Conservation (phyloP, 1,140 invertebrate species). For the Heliconius hermathena region DNA sequence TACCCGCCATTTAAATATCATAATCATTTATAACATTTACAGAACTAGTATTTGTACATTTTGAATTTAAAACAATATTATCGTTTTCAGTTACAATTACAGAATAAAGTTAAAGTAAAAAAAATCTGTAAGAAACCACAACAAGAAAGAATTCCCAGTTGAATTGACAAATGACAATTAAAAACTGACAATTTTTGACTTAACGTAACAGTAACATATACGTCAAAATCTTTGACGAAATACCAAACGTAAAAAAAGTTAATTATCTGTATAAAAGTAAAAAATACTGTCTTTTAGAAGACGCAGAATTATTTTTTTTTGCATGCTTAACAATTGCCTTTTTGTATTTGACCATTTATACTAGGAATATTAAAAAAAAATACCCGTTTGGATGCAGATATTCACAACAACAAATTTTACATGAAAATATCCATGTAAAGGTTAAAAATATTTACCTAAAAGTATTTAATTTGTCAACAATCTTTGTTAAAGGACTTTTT, state of each 20-base stretch:
- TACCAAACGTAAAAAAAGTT: too few relatives aligned
- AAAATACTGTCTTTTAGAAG: too few relatives aligned
- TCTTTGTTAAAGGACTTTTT: conserved; percentile 74
- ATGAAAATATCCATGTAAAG: not conserved
- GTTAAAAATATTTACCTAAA: conserved; percentile 78
- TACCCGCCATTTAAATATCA: conserved; percentile 31
- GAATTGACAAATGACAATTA: not conserved
- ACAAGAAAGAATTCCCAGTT: not conserved
- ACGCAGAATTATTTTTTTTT: too few relatives aligned
- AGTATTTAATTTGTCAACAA: conserved; percentile 81
- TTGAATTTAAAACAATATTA: not conserved
- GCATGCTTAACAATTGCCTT: too few relatives aligned
- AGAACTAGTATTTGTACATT: not conserved
- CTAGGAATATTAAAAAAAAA: too few relatives aligned
- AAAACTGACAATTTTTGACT: too few relatives aligned
- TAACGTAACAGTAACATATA: too few relatives aligned
- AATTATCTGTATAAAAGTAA: too few relatives aligned
- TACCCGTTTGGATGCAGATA: too few relatives aligned
- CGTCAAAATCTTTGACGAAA: too few relatives aligned
- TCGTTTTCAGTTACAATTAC: not conserved
- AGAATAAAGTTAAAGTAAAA: not conserved
- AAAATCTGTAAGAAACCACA: not conserved
- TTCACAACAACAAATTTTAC: too few relatives aligned
- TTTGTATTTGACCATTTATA: too few relatives aligned
- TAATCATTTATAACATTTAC: conserved; percentile 14